A percentile compares a stretch with the other conserved stretches of the same genome.
Evolutionary conservation across 2,888 invertebrate species (phyloP).

Genomic region (Odontothrips loti): DNA sequence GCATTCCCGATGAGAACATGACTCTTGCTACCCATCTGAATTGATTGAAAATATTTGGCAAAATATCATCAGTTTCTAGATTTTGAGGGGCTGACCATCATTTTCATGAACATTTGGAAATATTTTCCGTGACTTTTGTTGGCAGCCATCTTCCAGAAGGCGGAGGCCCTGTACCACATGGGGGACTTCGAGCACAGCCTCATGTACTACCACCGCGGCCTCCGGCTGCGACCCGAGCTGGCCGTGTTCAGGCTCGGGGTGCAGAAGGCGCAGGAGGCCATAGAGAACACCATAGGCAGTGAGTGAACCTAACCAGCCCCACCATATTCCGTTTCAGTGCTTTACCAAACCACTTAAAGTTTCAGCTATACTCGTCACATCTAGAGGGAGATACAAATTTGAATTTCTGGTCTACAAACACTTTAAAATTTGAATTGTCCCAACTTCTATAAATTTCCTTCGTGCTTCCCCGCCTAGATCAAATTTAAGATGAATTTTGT

Average conservation of each 20-base stretch:
- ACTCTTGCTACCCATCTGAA: too few species aligned
- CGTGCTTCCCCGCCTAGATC: too few species aligned
- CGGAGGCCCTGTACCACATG: constrained; percentile 84
- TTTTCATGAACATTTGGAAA: too few species aligned
- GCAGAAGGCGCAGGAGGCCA: constrained; percentile 90
- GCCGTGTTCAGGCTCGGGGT: constrained; percentile 61
- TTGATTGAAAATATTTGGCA: too few species aligned
- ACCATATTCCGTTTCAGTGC: not conserved
- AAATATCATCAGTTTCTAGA: too few species aligned
- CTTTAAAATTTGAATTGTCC: too few species aligned
- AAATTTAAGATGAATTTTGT: too few species aligned
- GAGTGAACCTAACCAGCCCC: constrained; percentile 29
- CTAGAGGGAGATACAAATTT: not conserved
- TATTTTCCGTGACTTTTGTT: too few species aligned
- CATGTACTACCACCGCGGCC: constrained; percentile 84
- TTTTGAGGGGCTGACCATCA: too few species aligned
- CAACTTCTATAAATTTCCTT: too few species aligned
- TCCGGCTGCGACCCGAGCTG: constrained; percentile 77
- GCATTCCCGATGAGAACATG: too few species aligned
- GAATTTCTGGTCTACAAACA: not conserved
- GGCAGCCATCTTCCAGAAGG: constrained; percentile 78
- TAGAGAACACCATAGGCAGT: constrained; percentile 80
- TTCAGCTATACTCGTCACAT: too few species aligned
- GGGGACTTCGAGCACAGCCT: constrained; percentile 91
- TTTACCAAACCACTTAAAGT: not conserved